These are phyloP conservation scores for Neodiprion fabricii DNA, from an alignment of 1,140 invertebrate genomes.

Conservation along the genomic window DNA sequence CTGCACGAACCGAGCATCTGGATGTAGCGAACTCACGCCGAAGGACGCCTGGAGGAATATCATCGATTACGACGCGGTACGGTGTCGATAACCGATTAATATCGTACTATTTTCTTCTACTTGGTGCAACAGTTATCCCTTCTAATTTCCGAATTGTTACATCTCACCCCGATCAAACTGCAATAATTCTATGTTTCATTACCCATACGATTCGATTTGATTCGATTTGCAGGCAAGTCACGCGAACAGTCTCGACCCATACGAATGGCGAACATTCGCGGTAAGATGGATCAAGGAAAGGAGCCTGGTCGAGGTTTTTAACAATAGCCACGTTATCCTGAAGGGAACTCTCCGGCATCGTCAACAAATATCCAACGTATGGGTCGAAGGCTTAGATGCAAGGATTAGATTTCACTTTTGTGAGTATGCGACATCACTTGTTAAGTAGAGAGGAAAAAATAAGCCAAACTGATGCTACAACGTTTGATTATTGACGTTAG, in stretches of 20 bases:
- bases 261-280: slow-evolving; percentile 34
- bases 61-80: background rate
- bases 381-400: background rate
- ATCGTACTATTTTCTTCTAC: too few relatives aligned
- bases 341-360: background rate
- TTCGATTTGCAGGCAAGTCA: too few relatives aligned
- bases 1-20: too few relatives aligned
- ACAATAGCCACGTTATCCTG: background rate
- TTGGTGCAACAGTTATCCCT: too few relatives aligned
- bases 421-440: slow-evolving; percentile 15
- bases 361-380: background rate
- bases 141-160: too few relatives aligned
- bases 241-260: slow-evolving; percentile 21
- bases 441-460: background rate
- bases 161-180: background rate
- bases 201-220: background rate
- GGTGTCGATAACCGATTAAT: background rate
- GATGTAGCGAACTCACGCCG: too few relatives aligned
- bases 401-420: slow-evolving; percentile 34
- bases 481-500: slow-evolving; percentile 16
- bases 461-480: background rate
- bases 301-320: slow-evolving; percentile 12
- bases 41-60: too few relatives aligned
- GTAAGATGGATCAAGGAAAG: slow-evolving; percentile 34
- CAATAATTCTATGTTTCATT: background rate